A percentile compares a stretch with the other conserved stretches of the same genome.
Evolutionary conservation across 2,797 vertebrate species (phyloP).

Genomic region (Distichodus sexfasciatus): DNA sequence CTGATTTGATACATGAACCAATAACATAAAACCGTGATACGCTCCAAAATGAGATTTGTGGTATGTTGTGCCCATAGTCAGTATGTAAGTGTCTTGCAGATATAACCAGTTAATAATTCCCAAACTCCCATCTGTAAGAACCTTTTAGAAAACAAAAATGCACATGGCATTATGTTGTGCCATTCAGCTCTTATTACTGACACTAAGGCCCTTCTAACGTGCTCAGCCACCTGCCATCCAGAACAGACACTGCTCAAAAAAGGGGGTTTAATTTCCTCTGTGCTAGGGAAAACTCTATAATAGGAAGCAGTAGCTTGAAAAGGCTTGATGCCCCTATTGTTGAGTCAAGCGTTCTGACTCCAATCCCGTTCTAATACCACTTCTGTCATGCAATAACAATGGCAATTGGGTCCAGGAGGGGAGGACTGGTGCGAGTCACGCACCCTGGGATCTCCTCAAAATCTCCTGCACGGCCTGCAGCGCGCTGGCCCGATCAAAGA

Average conservation of each 20-base stretch:
- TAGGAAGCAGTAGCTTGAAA: constrained; percentile 51
- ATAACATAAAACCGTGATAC: too few relatives aligned
- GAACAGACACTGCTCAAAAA: constrained; percentile 48
- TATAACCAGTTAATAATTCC: too few relatives aligned
- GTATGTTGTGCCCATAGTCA: too few relatives aligned
- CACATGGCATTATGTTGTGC: too few relatives aligned
- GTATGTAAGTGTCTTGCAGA: too few relatives aligned
- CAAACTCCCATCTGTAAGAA: too few relatives aligned
- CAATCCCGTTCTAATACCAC: constrained; percentile 67
- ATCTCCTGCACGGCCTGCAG: constrained; percentile 46
- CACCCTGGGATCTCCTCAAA: constrained; percentile 42
- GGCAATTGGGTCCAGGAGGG: constrained; percentile 62
- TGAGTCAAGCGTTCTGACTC: constrained; percentile 46
- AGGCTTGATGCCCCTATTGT: constrained; percentile 27
- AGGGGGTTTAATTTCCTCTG: constrained; percentile 68
- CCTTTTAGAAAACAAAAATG: too few relatives aligned
- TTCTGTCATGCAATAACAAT: constrained; percentile 70
- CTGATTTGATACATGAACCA: too few relatives aligned
- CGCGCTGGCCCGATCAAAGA: constrained; percentile 63
- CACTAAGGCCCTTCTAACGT: not conserved
- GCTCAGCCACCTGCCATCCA: constrained; percentile 10
- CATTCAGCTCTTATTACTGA: too few relatives aligned
- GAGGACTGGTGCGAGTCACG: constrained; percentile 60
- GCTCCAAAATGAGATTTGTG: too few relatives aligned
- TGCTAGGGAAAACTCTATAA: constrained; percentile 60